These are phyloP conservation scores for Lepeophtheirus nordmannii DNA, from an alignment of 2,888 invertebrate species.

Conservation along the genomic window DNA sequence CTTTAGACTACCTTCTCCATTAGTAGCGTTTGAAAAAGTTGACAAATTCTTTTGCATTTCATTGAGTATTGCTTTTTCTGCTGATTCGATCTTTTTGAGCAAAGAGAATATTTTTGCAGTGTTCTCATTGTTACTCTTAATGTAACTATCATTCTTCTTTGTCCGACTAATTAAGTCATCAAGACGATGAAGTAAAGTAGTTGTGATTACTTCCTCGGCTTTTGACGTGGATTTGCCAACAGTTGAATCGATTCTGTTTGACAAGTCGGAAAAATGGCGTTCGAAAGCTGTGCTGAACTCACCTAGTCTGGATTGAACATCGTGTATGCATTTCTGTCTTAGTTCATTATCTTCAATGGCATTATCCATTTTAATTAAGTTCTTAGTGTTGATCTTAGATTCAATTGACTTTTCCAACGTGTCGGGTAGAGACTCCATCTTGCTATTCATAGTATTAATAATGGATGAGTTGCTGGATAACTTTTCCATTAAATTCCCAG, in stretches of 20 bases:
- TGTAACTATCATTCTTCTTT: neutral
- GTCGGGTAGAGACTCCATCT: neutral
- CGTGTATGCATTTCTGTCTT: neutral
- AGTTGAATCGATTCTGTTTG: neutral
- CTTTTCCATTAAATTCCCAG: neutral
- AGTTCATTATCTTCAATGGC: neutral
- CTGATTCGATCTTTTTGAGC: conserved; percentile 16
- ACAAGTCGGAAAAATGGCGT: neutral
- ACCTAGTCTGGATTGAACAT: neutral
- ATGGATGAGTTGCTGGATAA: neutral
- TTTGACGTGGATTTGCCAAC: neutral
- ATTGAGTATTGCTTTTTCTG: neutral
- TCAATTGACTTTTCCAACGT: neutral
- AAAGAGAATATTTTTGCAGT: neutral
- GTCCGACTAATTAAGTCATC: conserved; percentile 8
- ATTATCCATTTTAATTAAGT: neutral
- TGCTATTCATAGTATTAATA: neutral
- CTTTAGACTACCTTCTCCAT: neutral
- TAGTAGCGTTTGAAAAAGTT: neutral
- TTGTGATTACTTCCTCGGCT: neutral
- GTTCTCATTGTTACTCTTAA: neutral
- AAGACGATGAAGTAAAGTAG: neutral
- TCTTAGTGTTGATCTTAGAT: neutral
- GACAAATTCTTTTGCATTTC: neutral
- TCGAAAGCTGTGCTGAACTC: neutral